Base-by-base conservation (phyloP, 1,140 invertebrate species). In the Drosophila eugracilis region DNA sequence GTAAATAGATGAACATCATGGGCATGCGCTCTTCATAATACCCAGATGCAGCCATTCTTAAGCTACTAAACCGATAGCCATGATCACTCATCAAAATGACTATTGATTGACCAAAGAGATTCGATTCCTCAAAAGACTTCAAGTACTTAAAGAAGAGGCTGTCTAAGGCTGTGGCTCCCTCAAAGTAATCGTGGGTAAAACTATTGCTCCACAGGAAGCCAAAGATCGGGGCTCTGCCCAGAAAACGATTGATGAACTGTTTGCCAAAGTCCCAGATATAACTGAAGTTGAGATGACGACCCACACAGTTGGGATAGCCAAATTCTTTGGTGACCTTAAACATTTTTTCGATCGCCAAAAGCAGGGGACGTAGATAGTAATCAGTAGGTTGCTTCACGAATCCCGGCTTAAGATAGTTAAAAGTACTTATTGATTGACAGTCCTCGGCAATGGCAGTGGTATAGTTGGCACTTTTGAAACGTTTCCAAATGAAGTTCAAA, bases 11-110 rank as follows among this genome's bases (percentile, higher is more conserved):
- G 74, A 95, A 95, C 22, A 97, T 92, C 78, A 97, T 96, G 0
- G 98, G 98, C 24, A 99, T 90, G 44, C 97, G 92, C 90, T 98
- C 97, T 91, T 99, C 98, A 96, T 93, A 91, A 95, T 77, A 95
- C 0, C 97, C 98, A 48, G 95, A 93, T 76, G 65, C 12, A 17
- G 73, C 50, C 50, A 93, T 88, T 32, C 96, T 88, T 22, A 97
- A 94, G 4, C 92, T 90, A 7, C 97, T 97, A 93, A 95, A 98
- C 19, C 98, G 91, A 83, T 97, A 95, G 0, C 98, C 98, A 91
- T 99, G 98, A 91, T 99, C 98, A 78, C 97, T 97, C 76, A 98
- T 92, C n/a, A 98, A 93, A 14, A 99, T 93, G 0, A 98, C 88
- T 73, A 95, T 92, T 0, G 95, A 94, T 39, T 94, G 93, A 32